Conservation (phyloP, 2,888 invertebrate genomes). For the Hermodice carunculata region DNA sequence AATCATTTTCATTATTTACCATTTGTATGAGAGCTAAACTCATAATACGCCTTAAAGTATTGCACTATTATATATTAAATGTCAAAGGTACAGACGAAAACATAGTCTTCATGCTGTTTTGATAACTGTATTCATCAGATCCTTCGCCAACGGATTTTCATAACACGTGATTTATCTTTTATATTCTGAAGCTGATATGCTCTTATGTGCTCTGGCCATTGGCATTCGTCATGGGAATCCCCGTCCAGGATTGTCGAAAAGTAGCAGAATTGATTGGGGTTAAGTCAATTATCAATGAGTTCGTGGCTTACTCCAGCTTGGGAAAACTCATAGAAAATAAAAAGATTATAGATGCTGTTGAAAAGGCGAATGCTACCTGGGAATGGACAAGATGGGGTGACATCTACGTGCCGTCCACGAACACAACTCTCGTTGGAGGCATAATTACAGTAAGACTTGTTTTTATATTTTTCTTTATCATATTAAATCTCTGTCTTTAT, state of each 20-base stretch:
- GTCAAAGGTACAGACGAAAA: too few species aligned
- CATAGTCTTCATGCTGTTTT: too few species aligned
- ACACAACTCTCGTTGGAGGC: constrained; percentile 5
- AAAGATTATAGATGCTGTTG: constrained; percentile 6
- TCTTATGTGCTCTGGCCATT: constrained; percentile 92
- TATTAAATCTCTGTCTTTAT: too few species aligned
- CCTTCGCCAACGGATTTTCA: too few species aligned
- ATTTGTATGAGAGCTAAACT: too few species aligned
- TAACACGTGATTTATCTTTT: background rate
- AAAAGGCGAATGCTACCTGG: background rate
- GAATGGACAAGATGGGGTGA: background rate
- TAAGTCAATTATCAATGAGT: constrained; percentile 93
- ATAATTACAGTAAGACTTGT: constrained; percentile 12
- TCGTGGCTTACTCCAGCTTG: constrained; percentile 87
- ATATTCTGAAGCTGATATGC: constrained; percentile 72
- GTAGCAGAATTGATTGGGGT: constrained; percentile 88
- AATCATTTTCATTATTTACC: too few species aligned
- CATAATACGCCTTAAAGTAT: too few species aligned
- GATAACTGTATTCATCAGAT: too few species aligned
- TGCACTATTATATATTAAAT: too few species aligned
- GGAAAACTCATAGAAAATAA: constrained; percentile 9
- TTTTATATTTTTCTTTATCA: too few species aligned
- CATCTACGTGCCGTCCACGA: constrained; percentile 1
- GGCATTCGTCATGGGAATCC: constrained; percentile 85
- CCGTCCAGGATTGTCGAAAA: constrained; percentile 76